Evolutionary conservation across 2,888 invertebrate genomes (phyloP), one percentile per base, ranked within the genome.

Genomic region (Pantelozetes paolii): DNA sequence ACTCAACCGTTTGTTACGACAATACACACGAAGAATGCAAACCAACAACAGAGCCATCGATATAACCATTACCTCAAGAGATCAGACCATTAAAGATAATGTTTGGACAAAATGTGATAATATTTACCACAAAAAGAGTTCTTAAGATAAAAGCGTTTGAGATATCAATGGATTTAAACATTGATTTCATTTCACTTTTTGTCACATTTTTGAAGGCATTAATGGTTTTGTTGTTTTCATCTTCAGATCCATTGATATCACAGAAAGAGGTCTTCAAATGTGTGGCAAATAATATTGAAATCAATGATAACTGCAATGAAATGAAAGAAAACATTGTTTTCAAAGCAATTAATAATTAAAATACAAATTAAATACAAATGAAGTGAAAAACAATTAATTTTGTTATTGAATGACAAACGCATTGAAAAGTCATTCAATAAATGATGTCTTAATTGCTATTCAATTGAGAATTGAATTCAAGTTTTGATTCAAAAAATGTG

Each of bases 1-100:
- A 9, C 11, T 42, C 42, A 11, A 67, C 32, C 62, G 15, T 62
- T 28, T 28, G 5, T 28, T 32, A 2, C 36, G 23, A 23, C 1
- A 67, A 20, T 64, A 64, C 32, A 67, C n/a, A 3, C 67, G 67
- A 67, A 67, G n/a, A 3, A 42, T 23, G 15, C 36, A 67, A 40
- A 67, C 11, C 9, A 67, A 8, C 5, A 20, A 20, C 42, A 67
- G 20, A 40, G 67, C 40, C 67, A 42, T 42, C 42, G 40, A 40
- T 20, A 67, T 42, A 36, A 67, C 67, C 36, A 23, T 67, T 15
- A 67, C 23, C 67, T 67, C 36, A 67, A 67, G 13, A 42, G 9
- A 42, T n/a, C 3, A 26, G 11, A 59, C 8, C 15, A 36, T n/a
- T 64, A 64, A 3, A 9, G 11, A 67, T 18, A n/a, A n/a, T n/a